Evolutionary conservation across 2,113 vertebrate species (phyloP), one percentile per base, ranked within the genome.

Genomic region (Corythaeola cristata): DNA sequence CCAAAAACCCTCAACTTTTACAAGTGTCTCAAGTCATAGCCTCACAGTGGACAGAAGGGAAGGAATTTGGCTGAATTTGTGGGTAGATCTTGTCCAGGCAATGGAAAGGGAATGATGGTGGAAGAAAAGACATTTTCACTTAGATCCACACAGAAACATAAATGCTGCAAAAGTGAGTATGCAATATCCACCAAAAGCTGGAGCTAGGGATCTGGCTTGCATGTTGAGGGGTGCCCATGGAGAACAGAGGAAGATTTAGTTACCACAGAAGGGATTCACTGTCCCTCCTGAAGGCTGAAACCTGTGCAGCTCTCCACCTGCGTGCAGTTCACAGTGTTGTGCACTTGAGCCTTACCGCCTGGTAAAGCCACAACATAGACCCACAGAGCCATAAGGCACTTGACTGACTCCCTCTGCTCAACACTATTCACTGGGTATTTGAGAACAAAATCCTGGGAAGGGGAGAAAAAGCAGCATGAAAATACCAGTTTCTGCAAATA

Each of bases 221-320:
- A 4, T 35, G 32, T 4, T 60, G 24, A 12, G 5, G 3, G 2
- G 2, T 72, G n/a, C 28, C 32, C 15, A 4, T n/a, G 22, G 9
- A 73, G 19, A 18, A 59, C 28, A 67, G 9, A 62, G 23, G 44
- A 85, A 68, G 30, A 73, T 80, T 59, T n/a, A 44, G 11, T 39
- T 92, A 27, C 32, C 20, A 35, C 17, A 53, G 19, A 19, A 63
- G 28, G 30, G 72, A 73, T 80, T 80, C 32, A 12, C 7, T 52
- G 49, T 78, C 20, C 16, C 9, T 64, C 26, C 8, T 58, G 41
- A 84, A 62, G 45, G 37, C 50, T 21, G 39, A 67, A 91, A 72
- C 20, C 11, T 0, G 0, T 22, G 20, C 23, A 32, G 8, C 7
- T 24, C 22, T 84, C 45, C 37, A 15, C 27, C 33, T 60, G 6